Base-by-base conservation (phyloP, 1,140 invertebrate genomes). In the Macrotrachela quadricornifera region DNA sequence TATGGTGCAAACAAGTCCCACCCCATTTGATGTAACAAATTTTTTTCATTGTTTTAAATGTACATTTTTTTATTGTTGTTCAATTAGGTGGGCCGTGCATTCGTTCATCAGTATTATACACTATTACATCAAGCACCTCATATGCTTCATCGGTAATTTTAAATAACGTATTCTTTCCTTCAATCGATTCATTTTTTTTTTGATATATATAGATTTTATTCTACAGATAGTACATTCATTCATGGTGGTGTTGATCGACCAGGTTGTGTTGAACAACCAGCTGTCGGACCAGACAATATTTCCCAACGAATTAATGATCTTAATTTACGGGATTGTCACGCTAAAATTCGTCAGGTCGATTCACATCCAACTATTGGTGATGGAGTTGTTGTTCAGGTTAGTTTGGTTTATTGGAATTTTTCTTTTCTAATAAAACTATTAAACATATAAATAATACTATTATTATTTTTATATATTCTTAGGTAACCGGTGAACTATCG, bases 41-140 rank as follows among this genome's bases (percentile, higher is more conserved):
- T 30, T 30, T n/a, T 30, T 8, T 8, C 21, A 4, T 30, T 30
- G 8, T 30, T 30, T 30, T 8, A 30, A 30, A 30, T 8, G 8
- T 4, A 30, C 8, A 8, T 30, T 30, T 8, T 30, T 4, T 4
- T 4, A 30, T 30, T 8, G n/a, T 30, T 8, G 8, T 30, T 30
- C 8, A 30, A 30, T 30, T 30, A 53, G 44, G 51, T 53, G 41
- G 88, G 87, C 70, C 79, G 85, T 61, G 87, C 92, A 74, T 94
- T 94, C 76, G 88, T 95, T 64, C 80, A 86, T 67, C 88, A 95
- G 74, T 95, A 95, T 70, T 95, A 95, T 71, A 95, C 88, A 52
- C 57, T 69, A 60, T 59, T 70, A 55, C 60, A 69, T 60, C 67
- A 70, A 58, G 65, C 64, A 51, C 67, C 67, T 50, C 58, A 63